phyloP scores from a whole-genome alignment of 30 jellyfish, hydroid and myxozoan genomes.

The Phacellophora camtschatica region DNA sequence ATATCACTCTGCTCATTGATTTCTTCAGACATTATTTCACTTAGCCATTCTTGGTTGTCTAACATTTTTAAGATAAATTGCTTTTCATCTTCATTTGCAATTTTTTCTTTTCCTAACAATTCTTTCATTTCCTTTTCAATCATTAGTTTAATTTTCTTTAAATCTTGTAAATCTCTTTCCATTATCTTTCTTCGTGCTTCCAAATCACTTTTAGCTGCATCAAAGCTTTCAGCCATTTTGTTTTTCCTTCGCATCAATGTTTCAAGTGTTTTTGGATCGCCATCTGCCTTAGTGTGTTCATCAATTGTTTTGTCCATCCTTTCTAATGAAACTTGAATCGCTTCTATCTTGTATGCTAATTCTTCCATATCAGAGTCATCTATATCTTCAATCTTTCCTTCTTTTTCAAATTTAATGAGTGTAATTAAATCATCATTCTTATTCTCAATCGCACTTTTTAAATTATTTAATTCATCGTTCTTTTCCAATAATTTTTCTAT shows the following conservation, averaged over 20 bases:
- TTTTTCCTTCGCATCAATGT: not conserved
- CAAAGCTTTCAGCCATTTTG: slow-evolving; percentile 16
- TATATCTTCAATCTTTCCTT: not conserved
- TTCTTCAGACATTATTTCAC: not conserved
- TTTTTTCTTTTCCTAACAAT: slow-evolving; percentile 8
- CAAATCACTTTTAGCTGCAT: slow-evolving; percentile 8
- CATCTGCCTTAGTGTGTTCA: slow-evolving; percentile 20
- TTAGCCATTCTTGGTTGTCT: not conserved
- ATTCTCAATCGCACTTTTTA: not conserved
- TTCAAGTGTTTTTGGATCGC: slow-evolving; percentile 34
- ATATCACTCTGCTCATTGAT: not conserved
- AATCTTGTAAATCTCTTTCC: not conserved
- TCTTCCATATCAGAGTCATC: slow-evolving; percentile 49
- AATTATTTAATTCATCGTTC: not conserved
- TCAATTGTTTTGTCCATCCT: slow-evolving; percentile 34
- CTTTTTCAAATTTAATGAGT: not conserved
- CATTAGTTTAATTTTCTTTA: not conserved
- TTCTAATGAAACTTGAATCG: slow-evolving; percentile 18
- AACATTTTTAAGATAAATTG: slow-evolving; percentile 14
- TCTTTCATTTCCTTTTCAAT: not conserved
- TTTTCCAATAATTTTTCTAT: not conserved
- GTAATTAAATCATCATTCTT: not conserved
- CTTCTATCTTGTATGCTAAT: slow-evolving; percentile 29
- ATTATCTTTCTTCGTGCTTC: not conserved
- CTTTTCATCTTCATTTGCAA: slow-evolving; percentile 6